Conservation (phyloP, 2,888 invertebrate species). For the Platynereis dumerilii region DNA sequence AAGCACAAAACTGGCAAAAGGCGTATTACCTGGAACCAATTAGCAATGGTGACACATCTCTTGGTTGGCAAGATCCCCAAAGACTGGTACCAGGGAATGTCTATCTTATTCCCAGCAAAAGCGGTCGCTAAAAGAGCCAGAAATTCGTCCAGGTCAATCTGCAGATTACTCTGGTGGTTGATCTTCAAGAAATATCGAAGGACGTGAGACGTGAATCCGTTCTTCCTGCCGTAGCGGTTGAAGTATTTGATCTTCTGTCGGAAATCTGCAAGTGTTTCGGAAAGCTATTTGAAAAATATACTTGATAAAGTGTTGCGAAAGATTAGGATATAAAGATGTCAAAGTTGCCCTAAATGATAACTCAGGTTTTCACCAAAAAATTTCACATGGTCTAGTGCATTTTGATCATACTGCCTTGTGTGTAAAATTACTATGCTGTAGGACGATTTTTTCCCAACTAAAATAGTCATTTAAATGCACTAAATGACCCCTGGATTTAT, state of each 20-base stretch:
- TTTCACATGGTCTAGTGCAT: too few species aligned
- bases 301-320: too few species aligned
- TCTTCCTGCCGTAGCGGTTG: constrained; percentile 53
- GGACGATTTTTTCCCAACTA: too few species aligned
- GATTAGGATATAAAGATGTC: too few species aligned
- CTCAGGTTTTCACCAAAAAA: too few species aligned
- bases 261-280: constrained; percentile 35
- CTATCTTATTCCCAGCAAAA: constrained; percentile 9
- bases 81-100: constrained; percentile 41
- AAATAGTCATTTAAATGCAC: too few species aligned
- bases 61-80: constrained; percentile 46
- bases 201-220: constrained; percentile 50
- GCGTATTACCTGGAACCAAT: constrained; percentile 54
- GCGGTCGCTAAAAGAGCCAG: constrained; percentile 48
- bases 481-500: too few species aligned
- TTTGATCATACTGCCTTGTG: too few species aligned
- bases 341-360: too few species aligned
- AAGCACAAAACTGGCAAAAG: too few species aligned
- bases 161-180: constrained; percentile 51
- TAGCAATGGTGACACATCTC: constrained; percentile 53
- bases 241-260: constrained; percentile 42
- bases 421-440: too few species aligned
- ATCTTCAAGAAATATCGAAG: constrained; percentile 55
- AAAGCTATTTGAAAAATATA: neutral
- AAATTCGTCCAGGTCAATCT: constrained; percentile 49